Conservation (phyloP, 30 jellyfish, hydroid and myxozoan species). For the Aurelia sp. region DNA sequence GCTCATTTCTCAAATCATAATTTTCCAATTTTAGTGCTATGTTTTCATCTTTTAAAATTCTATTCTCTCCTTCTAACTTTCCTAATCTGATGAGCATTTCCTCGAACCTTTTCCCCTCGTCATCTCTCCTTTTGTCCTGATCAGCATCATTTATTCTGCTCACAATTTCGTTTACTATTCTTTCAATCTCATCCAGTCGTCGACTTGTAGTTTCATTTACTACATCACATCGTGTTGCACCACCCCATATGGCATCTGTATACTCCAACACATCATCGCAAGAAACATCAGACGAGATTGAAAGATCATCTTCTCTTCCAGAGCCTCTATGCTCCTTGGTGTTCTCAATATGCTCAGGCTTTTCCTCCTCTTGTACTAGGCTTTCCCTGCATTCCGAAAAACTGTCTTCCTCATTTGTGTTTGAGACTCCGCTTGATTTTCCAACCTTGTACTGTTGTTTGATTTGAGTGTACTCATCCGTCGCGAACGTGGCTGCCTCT, state of each 20-base stretch:
- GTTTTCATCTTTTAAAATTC: conserved; percentile 19
- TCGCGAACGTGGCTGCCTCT: no score
- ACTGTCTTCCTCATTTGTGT: no score
- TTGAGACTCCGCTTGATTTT: no score
- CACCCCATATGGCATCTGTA: neutral
- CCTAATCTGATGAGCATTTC: neutral
- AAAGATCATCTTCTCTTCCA: no score
- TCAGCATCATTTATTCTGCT: conserved; percentile 12
- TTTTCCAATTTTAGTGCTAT: conserved; percentile 28
- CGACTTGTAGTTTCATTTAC: neutral
- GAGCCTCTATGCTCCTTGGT: no score
- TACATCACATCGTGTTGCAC: neutral
- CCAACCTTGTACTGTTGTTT: no score
- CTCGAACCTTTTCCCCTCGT: conserved; percentile 10
- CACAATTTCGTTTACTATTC: neutral
- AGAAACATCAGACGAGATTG: no score
- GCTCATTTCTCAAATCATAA: conserved; percentile 7
- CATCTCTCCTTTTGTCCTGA: conserved; percentile 11
- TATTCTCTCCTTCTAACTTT: conserved; percentile 18
- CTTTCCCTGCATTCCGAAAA: no score
- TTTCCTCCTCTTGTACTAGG: no score
- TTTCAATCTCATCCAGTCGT: conserved; percentile 11
- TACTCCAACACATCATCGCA: no score
- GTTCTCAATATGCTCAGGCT: no score
- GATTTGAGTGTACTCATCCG: no score